These are phyloP conservation scores for Tetranychus truncatus DNA, from an alignment of 2,888 invertebrate genomes.

Conservation along the genomic window DNA sequence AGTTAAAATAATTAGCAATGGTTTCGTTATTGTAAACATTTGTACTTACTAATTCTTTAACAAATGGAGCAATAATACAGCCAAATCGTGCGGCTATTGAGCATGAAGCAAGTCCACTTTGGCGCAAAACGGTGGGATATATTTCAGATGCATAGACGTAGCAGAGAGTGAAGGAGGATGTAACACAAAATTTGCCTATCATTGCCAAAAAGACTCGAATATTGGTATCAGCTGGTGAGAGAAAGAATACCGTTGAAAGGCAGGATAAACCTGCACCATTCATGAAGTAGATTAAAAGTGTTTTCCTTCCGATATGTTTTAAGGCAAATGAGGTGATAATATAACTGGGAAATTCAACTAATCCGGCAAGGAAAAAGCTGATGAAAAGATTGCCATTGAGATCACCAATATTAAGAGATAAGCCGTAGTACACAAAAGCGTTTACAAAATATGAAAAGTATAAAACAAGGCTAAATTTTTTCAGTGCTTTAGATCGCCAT, in stretches of 20 bases:
- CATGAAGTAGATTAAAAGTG: slow-evolving; percentile 28
- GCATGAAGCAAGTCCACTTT: slow-evolving; percentile 22
- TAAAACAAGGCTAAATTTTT: slow-evolving; percentile 49
- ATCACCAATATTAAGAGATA: slow-evolving; percentile 52
- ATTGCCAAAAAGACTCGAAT: slow-evolving; percentile 18
- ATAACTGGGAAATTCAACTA: slow-evolving; percentile 25
- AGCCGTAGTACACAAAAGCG: slow-evolving; percentile 56
- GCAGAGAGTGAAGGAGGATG: slow-evolving; percentile 22
- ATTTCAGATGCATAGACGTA: slow-evolving; percentile 23
- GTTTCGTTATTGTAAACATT: neutral
- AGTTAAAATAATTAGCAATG: neutral
- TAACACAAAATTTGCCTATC: slow-evolving; percentile 23
- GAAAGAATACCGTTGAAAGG: slow-evolving; percentile 26
- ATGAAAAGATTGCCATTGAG: slow-evolving; percentile 55
- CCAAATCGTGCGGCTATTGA: slow-evolving; percentile 23
- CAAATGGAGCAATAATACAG: slow-evolving; percentile 24
- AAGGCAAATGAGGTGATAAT: slow-evolving; percentile 17
- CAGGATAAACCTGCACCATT: slow-evolving; percentile 28
- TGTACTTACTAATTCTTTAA: slow-evolving; percentile 23
- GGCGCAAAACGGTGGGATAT: slow-evolving; percentile 23
- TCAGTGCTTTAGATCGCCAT: slow-evolving; percentile 33
- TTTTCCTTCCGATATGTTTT: slow-evolving; percentile 20
- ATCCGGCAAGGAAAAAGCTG: slow-evolving; percentile 40
- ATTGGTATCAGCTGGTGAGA: neutral
- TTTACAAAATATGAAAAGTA: slow-evolving; percentile 57